Evolutionary conservation across 2,113 vertebrate species (phyloP).

Genomic region (Psilopogon haemacephalus): DNA sequence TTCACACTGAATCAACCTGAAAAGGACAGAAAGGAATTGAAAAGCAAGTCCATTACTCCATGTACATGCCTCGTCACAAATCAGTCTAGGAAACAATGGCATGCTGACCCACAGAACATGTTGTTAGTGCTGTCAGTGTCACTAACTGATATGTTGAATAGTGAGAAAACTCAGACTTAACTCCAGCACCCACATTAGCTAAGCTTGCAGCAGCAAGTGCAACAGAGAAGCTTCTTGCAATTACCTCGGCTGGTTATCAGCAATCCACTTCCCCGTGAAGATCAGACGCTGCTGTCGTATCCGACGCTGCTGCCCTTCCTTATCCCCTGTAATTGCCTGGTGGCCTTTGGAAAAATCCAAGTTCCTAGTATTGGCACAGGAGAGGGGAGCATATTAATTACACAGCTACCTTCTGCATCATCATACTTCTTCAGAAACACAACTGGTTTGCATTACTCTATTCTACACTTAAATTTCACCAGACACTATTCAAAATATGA

Average conservation of each 20-base stretch:
- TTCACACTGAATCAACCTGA: constrained; percentile 90
- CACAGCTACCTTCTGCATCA: neutral
- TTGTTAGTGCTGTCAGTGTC: neutral
- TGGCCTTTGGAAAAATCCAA: constrained; percentile 98
- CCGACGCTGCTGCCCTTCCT: constrained; percentile 84
- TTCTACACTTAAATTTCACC: neutral
- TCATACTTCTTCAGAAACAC: neutral
- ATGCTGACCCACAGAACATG: neutral
- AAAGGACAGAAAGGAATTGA: constrained; percentile 33
- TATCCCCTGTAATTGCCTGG: constrained; percentile 90
- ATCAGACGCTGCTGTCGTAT: constrained; percentile 89
- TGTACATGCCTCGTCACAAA: neutral
- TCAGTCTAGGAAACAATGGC: neutral
- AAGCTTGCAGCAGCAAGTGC: neutral
- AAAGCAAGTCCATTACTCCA: neutral
- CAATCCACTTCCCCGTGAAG: constrained; percentile 91
- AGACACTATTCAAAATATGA: neutral
- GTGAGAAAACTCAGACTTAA: neutral
- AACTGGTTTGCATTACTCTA: neutral
- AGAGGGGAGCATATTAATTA: constrained; percentile 4
- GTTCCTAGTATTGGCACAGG: constrained; percentile 77
- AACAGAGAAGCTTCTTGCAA: neutral
- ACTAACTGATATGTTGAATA: neutral
- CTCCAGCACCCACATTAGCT: neutral
- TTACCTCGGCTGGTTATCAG: constrained; percentile 91